Evolutionary conservation across 2,888 invertebrate species (phyloP).

Genomic region (Schizotus pectinicornis): DNA sequence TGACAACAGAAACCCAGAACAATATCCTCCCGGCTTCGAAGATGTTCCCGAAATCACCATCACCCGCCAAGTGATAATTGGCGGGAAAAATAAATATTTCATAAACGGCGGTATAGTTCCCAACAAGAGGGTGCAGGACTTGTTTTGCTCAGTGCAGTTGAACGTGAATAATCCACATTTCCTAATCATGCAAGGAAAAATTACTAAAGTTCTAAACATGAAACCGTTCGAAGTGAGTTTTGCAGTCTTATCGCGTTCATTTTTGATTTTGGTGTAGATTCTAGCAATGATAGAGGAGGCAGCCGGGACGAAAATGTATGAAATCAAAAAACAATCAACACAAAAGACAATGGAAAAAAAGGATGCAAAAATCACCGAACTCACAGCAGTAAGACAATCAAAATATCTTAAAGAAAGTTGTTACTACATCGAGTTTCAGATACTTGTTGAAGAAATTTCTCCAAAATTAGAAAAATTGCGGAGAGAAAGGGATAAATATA

Average conservation of each 20-base stretch:
- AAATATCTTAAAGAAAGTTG: constrained; percentile 20
- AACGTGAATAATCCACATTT: constrained; percentile 99
- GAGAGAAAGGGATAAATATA: constrained; percentile 81
- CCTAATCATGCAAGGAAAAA: constrained; percentile 98
- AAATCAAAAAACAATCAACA: constrained; percentile 87
- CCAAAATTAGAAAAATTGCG: constrained; percentile 87
- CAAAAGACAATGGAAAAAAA: constrained; percentile 91
- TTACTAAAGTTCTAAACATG: constrained; percentile 99
- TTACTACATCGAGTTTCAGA: constrained; percentile 53
- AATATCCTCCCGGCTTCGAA: constrained; percentile 92
- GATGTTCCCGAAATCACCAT: constrained; percentile 90
- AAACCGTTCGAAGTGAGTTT: constrained; percentile 87
- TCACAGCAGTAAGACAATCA: constrained; percentile 69
- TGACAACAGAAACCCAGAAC: constrained; percentile 82
- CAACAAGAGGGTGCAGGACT: constrained; percentile 88
- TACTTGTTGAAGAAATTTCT: constrained; percentile 84
- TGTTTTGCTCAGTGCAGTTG: constrained; percentile 95
- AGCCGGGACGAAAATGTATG: constrained; percentile 96
- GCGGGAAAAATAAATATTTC: constrained; percentile 89
- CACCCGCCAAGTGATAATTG: constrained; percentile 87
- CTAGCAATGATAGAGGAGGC: constrained; percentile 99
- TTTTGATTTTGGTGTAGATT: constrained; percentile 63
- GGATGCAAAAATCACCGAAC: constrained; percentile 86
- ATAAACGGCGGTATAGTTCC: constrained; percentile 92
- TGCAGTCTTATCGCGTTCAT: not conserved